Conservation (phyloP, 2,888 invertebrate genomes). For the Phlogophora meticulosa region DNA sequence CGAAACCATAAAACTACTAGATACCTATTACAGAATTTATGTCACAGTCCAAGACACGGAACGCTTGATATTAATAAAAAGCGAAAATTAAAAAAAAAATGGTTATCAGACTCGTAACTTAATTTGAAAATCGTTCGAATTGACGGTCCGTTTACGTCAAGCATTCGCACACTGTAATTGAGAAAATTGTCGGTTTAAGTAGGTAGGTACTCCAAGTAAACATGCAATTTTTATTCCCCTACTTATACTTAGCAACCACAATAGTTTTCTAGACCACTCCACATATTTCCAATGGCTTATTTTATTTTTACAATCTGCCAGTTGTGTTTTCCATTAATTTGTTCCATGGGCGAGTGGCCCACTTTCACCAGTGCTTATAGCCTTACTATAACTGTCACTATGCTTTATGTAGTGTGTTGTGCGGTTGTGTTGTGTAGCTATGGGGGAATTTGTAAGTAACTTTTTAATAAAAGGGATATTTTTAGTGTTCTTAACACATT, state of each 20-base stretch:
- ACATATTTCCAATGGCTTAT: conserved; percentile 50
- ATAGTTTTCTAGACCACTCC: conserved; percentile 24
- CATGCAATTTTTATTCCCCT: conserved; percentile 1
- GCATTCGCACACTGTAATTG: too few species aligned
- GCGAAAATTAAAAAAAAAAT: too few species aligned
- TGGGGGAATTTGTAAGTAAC: conserved; percentile 77
- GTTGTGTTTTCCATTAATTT: conserved; percentile 63
- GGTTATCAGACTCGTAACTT: too few species aligned
- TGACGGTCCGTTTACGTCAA: too few species aligned
- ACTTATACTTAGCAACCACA: neutral
- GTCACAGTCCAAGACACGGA: too few species aligned
- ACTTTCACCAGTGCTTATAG: conserved; percentile 77
- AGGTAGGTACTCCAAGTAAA: too few species aligned
- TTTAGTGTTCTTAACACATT: neutral
- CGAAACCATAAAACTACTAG: too few species aligned
- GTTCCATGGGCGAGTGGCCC: conserved; percentile 69
- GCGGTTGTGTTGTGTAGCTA: conserved; percentile 61
- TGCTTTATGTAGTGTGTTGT: conserved; percentile 51
- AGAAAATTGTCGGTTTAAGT: neutral
- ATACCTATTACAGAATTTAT: neutral
- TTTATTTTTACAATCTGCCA: conserved; percentile 48
- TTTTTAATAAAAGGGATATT: neutral
- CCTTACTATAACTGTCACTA: conserved; percentile 70
- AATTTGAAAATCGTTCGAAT: too few species aligned
- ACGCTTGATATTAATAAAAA: too few species aligned